These are phyloP conservation scores for Muraenolepis orangiensis DNA, from an alignment of 2,797 vertebrate genomes.

Conservation along the genomic window DNA sequence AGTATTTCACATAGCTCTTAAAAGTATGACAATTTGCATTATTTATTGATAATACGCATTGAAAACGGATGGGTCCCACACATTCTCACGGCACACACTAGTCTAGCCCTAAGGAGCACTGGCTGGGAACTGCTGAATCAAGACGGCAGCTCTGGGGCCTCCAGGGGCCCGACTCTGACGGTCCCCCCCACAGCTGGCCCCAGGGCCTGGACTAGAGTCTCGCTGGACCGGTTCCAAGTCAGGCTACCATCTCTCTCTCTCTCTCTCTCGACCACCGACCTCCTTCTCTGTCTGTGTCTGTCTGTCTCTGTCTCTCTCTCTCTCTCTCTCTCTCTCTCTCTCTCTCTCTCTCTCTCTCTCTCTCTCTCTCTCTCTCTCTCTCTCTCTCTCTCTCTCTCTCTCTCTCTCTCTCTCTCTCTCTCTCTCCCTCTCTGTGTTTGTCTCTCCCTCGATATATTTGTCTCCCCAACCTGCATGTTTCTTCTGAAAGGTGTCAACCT, in stretches of 20 bases:
- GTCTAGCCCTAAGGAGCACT: not conserved
- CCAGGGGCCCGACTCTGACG: not conserved
- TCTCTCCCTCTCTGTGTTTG: not conserved
- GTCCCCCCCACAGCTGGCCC: not conserved
- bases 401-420: not conserved
- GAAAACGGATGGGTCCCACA: no score
- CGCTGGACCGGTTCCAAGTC: not conserved
- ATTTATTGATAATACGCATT: no score
- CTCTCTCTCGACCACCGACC: no score
- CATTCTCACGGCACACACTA: not conserved
- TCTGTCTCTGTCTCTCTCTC: not conserved
- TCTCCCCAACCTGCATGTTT: not conserved
- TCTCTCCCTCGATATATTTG: not conserved
- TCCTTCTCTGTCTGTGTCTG: not conserved
- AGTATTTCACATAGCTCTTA: not conserved
- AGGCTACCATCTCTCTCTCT: not conserved
- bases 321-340: not conserved
- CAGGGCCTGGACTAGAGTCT: not conserved
- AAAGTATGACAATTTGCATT: not conserved
- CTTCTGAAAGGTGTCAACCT: not conserved
- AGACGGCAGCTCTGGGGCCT: not conserved
- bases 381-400: not conserved
- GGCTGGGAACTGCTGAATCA: not conserved
- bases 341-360: not conserved
- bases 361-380: not conserved